Conservation (phyloP, 2,797 vertebrate genomes). For the Zenarchopterus dispar region DNA sequence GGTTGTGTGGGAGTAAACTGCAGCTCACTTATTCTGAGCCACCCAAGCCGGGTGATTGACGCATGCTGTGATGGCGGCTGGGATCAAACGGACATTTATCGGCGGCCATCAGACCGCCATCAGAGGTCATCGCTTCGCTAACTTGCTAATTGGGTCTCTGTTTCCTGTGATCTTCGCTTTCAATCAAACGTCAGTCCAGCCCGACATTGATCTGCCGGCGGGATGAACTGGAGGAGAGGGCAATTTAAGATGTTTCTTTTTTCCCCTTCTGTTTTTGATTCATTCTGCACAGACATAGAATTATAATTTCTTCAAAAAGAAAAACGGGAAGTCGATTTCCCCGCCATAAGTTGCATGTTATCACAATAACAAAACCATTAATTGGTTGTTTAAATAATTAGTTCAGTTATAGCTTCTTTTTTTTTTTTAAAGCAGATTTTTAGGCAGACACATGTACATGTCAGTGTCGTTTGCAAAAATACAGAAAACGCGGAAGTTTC, state of each 20-base stretch:
- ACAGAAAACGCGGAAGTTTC: too few species aligned
- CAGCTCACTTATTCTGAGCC: slow-evolving; percentile 14
- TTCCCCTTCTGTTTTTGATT: slow-evolving; percentile 28
- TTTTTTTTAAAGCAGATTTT: too few species aligned
- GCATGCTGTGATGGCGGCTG: slow-evolving; percentile 4
- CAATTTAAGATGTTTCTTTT: slow-evolving; percentile 62
- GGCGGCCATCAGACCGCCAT: slow-evolving; percentile 59
- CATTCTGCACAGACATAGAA: slow-evolving; percentile 33
- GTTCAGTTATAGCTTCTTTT: too few species aligned
- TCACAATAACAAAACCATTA: not conserved
- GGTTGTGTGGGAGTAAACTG: slow-evolving; percentile 17
- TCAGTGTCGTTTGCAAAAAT: too few species aligned
- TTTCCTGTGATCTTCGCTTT: slow-evolving; percentile 42
- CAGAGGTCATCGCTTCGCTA: slow-evolving; percentile 55
- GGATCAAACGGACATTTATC: slow-evolving; percentile 62
- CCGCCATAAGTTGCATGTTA: too few species aligned
- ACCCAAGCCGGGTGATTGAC: slow-evolving; percentile 41
- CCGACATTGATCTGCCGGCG: slow-evolving; percentile 43
- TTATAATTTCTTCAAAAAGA: slow-evolving; percentile 46
- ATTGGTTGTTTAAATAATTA: too few species aligned
- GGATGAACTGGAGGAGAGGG: slow-evolving; percentile 48
- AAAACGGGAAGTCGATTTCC: too few species aligned
- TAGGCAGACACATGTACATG: too few species aligned
- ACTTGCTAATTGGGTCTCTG: slow-evolving; percentile 59
- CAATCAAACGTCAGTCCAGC: slow-evolving; percentile 58